These are phyloP conservation scores for Ridgeia piscesae DNA, from an alignment of 1,140 invertebrate species.

Conservation along the genomic window DNA sequence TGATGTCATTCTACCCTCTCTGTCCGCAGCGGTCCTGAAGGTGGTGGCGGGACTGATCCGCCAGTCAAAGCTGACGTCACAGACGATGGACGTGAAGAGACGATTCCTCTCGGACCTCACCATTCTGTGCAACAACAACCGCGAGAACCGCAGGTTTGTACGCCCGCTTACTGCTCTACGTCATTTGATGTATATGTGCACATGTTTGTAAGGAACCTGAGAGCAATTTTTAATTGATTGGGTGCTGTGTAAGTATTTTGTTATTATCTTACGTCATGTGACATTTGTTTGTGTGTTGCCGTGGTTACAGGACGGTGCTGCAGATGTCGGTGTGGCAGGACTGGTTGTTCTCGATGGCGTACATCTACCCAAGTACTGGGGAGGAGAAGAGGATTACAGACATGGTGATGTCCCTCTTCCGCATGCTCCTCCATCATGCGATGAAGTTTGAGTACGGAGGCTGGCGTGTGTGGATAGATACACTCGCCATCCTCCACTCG, in stretches of 20 bases:
- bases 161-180: background rate
- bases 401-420: constrained; percentile 96
- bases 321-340: constrained; percentile 99
- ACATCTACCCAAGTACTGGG: constrained; percentile 92
- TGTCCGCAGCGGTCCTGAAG: constrained; percentile 88
- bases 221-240: too few species aligned
- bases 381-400: constrained; percentile 96
- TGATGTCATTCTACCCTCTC: constrained; percentile 25
- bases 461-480: constrained; percentile 99
- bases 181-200: too few species aligned
- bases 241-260: constrained; percentile 65
- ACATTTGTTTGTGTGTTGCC: background rate
- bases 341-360: constrained; percentile 98
- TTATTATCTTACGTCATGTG: background rate
- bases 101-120: constrained; percentile 97
- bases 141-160: constrained; percentile 80
- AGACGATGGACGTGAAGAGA: constrained; percentile 89
- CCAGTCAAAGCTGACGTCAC: constrained; percentile 90
- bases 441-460: constrained; percentile 99
- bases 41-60: constrained; percentile 95
- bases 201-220: too few species aligned
- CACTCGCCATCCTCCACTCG: constrained; percentile 97
- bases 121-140: constrained; percentile 92
- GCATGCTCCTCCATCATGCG: constrained; percentile 96
- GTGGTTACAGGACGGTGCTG: constrained; percentile 75